phyloP scores from a whole-genome alignment of 2,888 invertebrate genomes.

The Eudemis profundana region DNA sequence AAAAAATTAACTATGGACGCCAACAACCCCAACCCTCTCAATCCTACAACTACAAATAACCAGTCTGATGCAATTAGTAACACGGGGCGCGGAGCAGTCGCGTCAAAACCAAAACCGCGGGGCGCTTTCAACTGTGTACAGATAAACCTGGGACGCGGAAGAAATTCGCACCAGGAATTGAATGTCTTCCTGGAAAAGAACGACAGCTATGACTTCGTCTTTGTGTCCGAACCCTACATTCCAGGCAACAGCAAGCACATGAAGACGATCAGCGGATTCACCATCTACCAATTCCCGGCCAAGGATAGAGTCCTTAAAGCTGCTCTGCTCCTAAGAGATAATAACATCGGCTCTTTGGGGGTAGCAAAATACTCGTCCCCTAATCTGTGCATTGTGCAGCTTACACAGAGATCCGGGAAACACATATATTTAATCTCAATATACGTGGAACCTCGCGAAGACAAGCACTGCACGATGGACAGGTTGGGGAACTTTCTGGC shows the following conservation, averaged over 20 bases:
- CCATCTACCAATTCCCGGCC: constrained; percentile 26
- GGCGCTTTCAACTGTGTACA: constrained; percentile 21
- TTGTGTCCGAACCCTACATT: no score
- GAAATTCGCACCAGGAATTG: constrained; percentile 38
- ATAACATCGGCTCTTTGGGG: constrained; percentile 14
- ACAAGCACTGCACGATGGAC: constrained; percentile 16
- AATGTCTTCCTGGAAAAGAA: neutral
- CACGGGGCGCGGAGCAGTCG: no score
- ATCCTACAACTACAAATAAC: no score
- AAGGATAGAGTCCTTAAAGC: constrained; percentile 19
- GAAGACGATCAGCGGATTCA: constrained; percentile 17
- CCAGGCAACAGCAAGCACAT: neutral
- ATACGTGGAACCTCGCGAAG: constrained; percentile 45
- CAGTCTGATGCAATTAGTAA: no score
- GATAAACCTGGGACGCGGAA: constrained; percentile 38
- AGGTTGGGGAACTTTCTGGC: constrained; percentile 35
- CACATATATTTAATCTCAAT: constrained; percentile 26
- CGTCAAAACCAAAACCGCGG: no score
- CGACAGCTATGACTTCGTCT: neutral
- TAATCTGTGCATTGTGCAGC: constrained; percentile 34
- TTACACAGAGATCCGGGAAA: neutral
- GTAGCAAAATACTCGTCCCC: constrained; percentile 30
- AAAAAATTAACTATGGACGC: no score
- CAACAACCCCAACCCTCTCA: no score
- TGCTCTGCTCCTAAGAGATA: constrained; percentile 18